Base-by-base conservation (phyloP, 2,797 vertebrate species). In the Pseudopleuronectes americanus region DNA sequence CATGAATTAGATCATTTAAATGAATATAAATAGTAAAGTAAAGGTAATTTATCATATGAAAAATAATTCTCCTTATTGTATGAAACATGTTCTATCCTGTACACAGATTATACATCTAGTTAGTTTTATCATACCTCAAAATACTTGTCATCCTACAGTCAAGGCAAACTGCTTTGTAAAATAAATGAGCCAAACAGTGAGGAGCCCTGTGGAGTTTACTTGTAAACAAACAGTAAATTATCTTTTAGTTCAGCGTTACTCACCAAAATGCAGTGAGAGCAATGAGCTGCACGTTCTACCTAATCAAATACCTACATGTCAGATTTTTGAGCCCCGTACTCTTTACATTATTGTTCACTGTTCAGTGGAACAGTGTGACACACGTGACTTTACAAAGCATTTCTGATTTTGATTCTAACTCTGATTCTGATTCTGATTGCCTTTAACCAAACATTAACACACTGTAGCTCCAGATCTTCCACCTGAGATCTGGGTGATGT, bases 111-210 rank as follows among this genome's bases (percentile, higher is more conserved):
- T 19, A 19, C 14, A 45, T 45, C 16, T 16, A 9, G 36, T 57
- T 38, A 33, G 33, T 26, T 52, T 57, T 17, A 14, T 43, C 41
- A 17, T 4, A 13, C 41, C 59, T 55, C 9, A 31, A 59, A 69
- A n/a, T 31, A 38, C 21, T 1, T 55, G 67, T 61, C 61, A 72
- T 41, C 63, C 21, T 47, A 64, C 12, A 22, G 47, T 60, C 51
- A 54, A 64, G 66, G 65, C 49, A 70, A 64, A 51, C 52, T 5
- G 43, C 43, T 14, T 43, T 16, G 41, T 16, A 43, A 43, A 43
- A 43, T 14, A 14, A 43, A 43, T 43, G 41, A 43, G 41, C 16
- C 41, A 0, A 14, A 17, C 41, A 43, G 41, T 13, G 41, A 58
- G 6, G 53, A 19, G 22, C 6, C 49, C 13, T 26, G 51, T 26